Percentiles rank a stretch among this genome's conserved stretches.
These are phyloP conservation scores for Vespertilio murinus DNA, from an alignment of 2,797 vertebrate species.

Conservation along the genomic window DNA sequence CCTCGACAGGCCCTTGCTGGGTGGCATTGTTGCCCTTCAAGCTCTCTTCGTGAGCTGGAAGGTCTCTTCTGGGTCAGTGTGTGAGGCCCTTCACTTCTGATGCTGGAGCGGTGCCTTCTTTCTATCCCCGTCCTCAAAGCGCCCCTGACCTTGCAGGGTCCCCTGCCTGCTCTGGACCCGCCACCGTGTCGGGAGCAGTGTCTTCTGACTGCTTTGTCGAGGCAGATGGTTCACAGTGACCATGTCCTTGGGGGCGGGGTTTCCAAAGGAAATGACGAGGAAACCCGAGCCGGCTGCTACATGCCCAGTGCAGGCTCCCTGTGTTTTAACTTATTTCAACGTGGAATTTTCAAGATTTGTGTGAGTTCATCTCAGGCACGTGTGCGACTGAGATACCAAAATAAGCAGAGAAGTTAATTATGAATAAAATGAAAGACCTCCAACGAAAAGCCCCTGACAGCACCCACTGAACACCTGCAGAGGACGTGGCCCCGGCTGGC, in stretches of 20 bases:
- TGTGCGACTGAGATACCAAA: slow-evolving; percentile 8
- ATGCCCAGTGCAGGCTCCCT: background rate
- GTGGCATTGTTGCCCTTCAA: background rate
- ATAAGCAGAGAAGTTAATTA: slow-evolving; percentile 3
- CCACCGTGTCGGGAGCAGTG: background rate
- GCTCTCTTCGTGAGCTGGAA: background rate
- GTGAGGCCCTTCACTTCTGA: background rate
- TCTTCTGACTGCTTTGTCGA: background rate
- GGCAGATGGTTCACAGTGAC: too few relatives aligned
- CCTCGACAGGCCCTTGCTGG: background rate
- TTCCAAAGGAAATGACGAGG: background rate
- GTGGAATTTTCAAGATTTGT: background rate
- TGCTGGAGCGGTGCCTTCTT: background rate
- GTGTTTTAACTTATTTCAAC: slow-evolving; percentile 13
- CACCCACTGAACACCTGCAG: background rate
- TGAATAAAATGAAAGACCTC: slow-evolving; percentile 2
- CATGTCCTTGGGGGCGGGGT: background rate
- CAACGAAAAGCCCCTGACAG: slow-evolving; percentile 2
- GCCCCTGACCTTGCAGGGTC: background rate
- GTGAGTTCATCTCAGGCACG: background rate
- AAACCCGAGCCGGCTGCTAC: background rate
- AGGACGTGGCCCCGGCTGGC: background rate
- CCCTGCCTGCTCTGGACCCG: background rate
- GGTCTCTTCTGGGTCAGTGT: background rate
- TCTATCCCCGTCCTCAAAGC: background rate